These are phyloP conservation scores for Brachynemurus nebulosus DNA, from an alignment of 2,888 invertebrate genomes.

Conservation along the genomic window DNA sequence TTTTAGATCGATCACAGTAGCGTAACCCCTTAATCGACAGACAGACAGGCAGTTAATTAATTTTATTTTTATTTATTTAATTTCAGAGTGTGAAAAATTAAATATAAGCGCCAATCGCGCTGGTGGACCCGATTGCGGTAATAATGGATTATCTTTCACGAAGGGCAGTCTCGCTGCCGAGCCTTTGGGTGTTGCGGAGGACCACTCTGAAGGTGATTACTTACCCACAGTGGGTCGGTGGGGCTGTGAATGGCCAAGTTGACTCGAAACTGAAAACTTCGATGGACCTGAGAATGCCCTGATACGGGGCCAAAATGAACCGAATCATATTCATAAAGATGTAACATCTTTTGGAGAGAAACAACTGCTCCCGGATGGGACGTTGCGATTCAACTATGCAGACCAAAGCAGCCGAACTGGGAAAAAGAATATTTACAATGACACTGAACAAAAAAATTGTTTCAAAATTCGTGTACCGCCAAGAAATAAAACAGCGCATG, in stretches of 20 bases:
- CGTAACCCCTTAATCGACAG: too few relatives aligned
- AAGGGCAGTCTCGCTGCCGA: conserved; percentile 27
- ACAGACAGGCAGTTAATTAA: too few relatives aligned
- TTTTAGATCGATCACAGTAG: too few relatives aligned
- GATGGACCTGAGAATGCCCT: conserved; percentile 32
- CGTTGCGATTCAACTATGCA: conserved; percentile 1
- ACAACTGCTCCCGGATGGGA: not conserved
- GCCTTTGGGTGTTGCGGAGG: conserved; percentile 30
- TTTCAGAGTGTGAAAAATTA: conserved; percentile 60
- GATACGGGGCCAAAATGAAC: conserved; percentile 13
- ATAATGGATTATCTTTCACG: conserved; percentile 28
- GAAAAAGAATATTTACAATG: conserved; percentile 2
- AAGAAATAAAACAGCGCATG: not conserved
- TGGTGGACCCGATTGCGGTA: conserved; percentile 25
- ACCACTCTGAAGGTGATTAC: conserved; percentile 39
- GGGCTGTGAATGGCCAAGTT: conserved; percentile 95
- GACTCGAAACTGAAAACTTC: conserved; percentile 63
- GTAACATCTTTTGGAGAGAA: conserved; percentile 2
- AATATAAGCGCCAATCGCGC: conserved; percentile 28
- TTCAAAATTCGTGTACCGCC: not conserved
- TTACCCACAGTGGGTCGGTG: conserved; percentile 77
- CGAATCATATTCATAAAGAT: too few relatives aligned
- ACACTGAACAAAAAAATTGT: not conserved
- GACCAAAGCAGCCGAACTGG: conserved; percentile 6
- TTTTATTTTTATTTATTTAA: too few relatives aligned